Base-by-base conservation (phyloP, 2,888 invertebrate genomes). In the Merodon equestris region DNA sequence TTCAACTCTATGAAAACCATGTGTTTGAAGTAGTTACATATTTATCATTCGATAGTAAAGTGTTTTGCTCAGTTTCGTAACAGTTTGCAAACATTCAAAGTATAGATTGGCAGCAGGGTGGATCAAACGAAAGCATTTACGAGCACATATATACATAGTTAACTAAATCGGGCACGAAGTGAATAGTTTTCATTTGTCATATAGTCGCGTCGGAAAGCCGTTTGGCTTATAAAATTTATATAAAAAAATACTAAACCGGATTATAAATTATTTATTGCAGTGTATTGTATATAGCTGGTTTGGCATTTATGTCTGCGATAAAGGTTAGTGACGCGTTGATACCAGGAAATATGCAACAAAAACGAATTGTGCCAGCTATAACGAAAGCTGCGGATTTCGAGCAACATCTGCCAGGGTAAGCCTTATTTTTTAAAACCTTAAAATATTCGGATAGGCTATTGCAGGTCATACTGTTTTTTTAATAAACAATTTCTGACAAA, bases 321-420 rank as follows among this genome's bases (percentile, higher is more conserved):
- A 42, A 57, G 64, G 42, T 58, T 10, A 50, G 38, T 54, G 17
- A 66, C 54, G 15, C 7, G 0, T 36, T 54, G 51, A 27, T 53
- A 66, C 17, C 15, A 48, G 53, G 13, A 19, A 84, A 82, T 68
- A 88, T 88, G 88, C 84, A 85, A 17, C 84, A 86, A 70, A 85
- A 84, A 77, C 84, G 84, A 42, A 60, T 84, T 51, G 85, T 83
- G 45, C 85, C 88, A 47, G 84, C 84, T 2, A 87, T 88, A 60
- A 82, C 70, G 34, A 83, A 82, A 3, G 81, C 83, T 42, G 86
- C 85, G 81, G 88, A 88, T 19, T 87, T 88, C 44, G 85, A 87
- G 58, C 79, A 82, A 38, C 84, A 85, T 51, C 74, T 88, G 44
- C 84, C 87, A 12, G 86, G 86, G 88, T 88, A 83, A 87, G 87